Base-by-base conservation (phyloP, 2,797 vertebrate species). In the Cottoperca gobio region DNA sequence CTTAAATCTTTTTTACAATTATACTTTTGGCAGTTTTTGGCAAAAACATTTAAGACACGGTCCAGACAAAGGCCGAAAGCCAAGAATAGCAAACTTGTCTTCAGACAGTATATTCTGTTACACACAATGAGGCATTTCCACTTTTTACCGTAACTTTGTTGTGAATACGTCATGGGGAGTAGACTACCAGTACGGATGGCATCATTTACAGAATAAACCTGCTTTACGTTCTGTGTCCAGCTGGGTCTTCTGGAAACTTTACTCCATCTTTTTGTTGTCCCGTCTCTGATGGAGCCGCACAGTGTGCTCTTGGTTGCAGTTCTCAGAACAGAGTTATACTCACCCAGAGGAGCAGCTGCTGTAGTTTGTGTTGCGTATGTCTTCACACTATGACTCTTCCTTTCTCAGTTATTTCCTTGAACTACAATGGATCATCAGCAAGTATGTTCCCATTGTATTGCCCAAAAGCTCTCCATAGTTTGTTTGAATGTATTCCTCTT, bases 321-420 rank as follows among this genome's bases (percentile, higher is more conserved):
- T 88, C 82, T 39, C 12, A 39, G 50, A 69, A 59, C 14, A 91
- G 87, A 91, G 91, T 88, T 75, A 75, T 49, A 79, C 45, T 79
- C 70, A 77, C 88, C 87, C 82, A 88, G 54, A 14, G 46, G 6
- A 33, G 39, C n/a, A 13, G 39, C 24, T 45, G 2, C 4, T 48
- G n/a, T n/a, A 9, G 55, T 13, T 28, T 31, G 37, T 68, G 21
- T 62, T 4, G 37, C 53, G 54, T 16, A 1, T 19, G 10, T 61
- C 19, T 70, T 17, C 2, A 12, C 16, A 6, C 19, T 43, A 19
- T 46, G 31, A 6, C 52, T 53, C 42, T 39, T 33, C 4, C 10
- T 43, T 39, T 52, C 35, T 65, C 26, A 19, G 46, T 70, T 11
- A 33, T 65, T 48, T 49, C 39, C 42, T 64, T 58, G 11, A 57